Base-by-base conservation (phyloP, 2,113 vertebrate genomes). In the Leucopsar rothschildi region DNA sequence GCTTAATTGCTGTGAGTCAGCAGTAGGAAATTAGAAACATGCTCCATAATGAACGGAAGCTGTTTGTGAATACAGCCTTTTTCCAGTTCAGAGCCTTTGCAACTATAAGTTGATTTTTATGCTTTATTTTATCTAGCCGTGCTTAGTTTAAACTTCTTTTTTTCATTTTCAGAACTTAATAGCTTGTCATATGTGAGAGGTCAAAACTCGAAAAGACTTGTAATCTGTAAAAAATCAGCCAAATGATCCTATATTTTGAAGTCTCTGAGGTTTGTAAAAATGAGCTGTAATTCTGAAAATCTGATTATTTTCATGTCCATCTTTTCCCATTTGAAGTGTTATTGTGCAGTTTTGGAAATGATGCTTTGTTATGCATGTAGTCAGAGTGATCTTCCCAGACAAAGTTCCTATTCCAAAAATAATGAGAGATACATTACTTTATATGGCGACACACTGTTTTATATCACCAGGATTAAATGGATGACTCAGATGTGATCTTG, bases 1-100 rank as follows among this genome's bases (percentile, higher is more conserved):
- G 28, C 59, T 92, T 92, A 91, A 91, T 94, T 95, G 89, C 84
- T 71, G n/a, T 96, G 84, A 87, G 84, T 96, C 95, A 96, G 87
- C 73, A 89, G 44, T 35, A 84, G 93, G 78, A 94, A 92, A 87
- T 94, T 75, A 69, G 65, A 91, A 92, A 39, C 23, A 45, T 15
- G 1, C n/a, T 95, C 76, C 47, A 52, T 86, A 92, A 88, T 86
- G 81, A 89, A 75, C 0, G 27, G 81, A 91, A 96, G 44, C 84
- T 95, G 39, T 45, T 59, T 77, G 28, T 81, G 77, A 94, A 44
- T 82, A 24, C 16, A 18, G 6, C 45, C 21, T 82, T 92, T 95
- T 81, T 81, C 70, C 66, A 75, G 40, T 63, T 73, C 47, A 73
- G 68, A 89, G 64, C 8, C 2, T 89, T 92, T 81, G 59, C 27